Base-by-base conservation (phyloP, 2,113 vertebrate species). In the Sus scrofa region DNA sequence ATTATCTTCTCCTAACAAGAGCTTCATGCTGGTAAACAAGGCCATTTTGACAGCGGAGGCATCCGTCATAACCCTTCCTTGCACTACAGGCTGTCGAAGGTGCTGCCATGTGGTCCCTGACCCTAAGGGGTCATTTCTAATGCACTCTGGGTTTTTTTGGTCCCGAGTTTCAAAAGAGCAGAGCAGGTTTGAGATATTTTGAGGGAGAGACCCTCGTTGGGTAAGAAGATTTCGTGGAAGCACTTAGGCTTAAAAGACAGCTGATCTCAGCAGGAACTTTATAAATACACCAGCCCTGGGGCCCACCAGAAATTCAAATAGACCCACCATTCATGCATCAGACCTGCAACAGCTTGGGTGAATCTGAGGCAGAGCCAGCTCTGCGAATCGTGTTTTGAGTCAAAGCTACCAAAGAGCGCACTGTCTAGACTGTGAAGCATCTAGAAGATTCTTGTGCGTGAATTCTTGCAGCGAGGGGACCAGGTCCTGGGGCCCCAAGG, bases 321-420 rank as follows among this genome's bases (percentile, higher is more conserved):
- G 4, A 34, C 1, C 12, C 8, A 0, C 6, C 7, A 3, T 24
- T 32, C 0, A 0, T 22, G 74, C 37, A 0, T 39, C 12, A 1
- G 1, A 2, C 4, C 26, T 18, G 26, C 2, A 3, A 50, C 37
- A 10, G 20, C 50, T 39, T 32, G 5, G 50, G 65, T 3, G 11
- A 34, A 1, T n/a, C 2, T 1, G 7, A 10, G 52, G 58, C 19
- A 9, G 54, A 82, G 79, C 67, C 65, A 18, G 71, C 0, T 1
- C 39, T 0, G 10, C 37, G 34, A 50, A 71, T 1, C 0, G 0
- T 16, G 13, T n/a, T 30, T 71, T 7, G 6, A 19, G 13, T 34
- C 71, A 9, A 10, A 1, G 39, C 5, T 39, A 6, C 50, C 18
- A 4, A 0, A 67, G 63, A 58, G 50, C 54, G 11, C 44, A 3